These are phyloP conservation scores for Solenodon paradoxus DNA, from an alignment of 2,113 vertebrate species.

Conservation along the genomic window DNA sequence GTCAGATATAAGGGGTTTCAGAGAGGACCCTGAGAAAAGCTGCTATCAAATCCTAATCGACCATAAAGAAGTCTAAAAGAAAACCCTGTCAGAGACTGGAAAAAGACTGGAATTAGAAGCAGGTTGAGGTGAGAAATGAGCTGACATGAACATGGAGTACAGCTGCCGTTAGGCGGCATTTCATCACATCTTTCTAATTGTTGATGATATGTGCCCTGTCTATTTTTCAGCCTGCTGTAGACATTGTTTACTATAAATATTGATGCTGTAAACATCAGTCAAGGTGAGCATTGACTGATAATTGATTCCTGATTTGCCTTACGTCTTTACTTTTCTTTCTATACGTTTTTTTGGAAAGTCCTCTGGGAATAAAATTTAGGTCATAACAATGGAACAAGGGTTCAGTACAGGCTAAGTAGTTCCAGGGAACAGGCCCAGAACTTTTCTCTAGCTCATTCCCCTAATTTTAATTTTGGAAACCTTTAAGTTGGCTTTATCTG, in stretches of 20 bases:
- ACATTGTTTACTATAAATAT: no score
- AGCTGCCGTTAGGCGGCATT: background rate
- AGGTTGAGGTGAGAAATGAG: background rate
- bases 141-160: background rate
- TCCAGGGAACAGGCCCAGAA: background rate
- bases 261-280: no score
- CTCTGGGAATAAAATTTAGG: background rate
- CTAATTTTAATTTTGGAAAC: constrained; percentile 22
- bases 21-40: background rate
- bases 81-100: background rate
- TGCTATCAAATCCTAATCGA: background rate
- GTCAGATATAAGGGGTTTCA: background rate
- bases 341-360: background rate
- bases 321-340: constrained; percentile 14
- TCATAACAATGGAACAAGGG: background rate
- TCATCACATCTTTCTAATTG: background rate
- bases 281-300: background rate
- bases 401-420: background rate
- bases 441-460: background rate
- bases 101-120: background rate
- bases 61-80: background rate
- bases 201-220: background rate
- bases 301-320: background rate
- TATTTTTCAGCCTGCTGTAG: background rate
- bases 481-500: background rate